Conservation (phyloP, 2,113 vertebrate species). For the Tinamus guttatus region DNA sequence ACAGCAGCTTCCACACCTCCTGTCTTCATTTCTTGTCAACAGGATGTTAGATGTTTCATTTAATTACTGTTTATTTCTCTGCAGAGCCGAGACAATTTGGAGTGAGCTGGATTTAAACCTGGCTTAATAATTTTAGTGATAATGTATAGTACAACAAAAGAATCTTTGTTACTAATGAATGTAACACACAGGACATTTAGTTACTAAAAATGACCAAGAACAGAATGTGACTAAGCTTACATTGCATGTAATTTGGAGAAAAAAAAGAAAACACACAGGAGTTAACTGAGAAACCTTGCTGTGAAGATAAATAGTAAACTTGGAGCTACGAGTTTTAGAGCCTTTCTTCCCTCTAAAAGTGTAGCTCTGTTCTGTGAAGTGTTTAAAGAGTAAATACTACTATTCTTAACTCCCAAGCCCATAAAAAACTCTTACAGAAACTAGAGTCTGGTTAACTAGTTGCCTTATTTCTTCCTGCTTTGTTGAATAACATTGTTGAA, state of each 20-base stretch:
- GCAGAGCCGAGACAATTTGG: not conserved
- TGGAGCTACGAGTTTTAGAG: not conserved
- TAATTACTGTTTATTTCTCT: constrained; percentile 28
- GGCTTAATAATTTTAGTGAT: not conserved
- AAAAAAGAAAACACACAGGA: not conserved
- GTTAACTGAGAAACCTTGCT: not conserved
- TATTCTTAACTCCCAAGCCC: not conserved
- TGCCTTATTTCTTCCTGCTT: not conserved
- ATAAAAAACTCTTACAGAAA: not conserved
- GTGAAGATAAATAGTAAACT: not conserved
- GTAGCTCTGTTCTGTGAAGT: not conserved
- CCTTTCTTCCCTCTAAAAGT: not conserved
- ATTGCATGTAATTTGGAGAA: not conserved
- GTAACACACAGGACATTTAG: too few relatives aligned
- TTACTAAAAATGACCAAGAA: not conserved
- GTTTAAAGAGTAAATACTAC: not conserved
- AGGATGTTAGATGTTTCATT: not conserved
- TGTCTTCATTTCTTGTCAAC: not conserved
- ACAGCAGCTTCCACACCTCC: not conserved
- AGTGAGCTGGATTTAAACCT: not conserved
- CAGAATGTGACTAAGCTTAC: not conserved
- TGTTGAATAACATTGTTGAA: not conserved
- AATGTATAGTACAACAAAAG: not conserved
- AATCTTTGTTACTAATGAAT: not conserved
- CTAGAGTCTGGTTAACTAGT: not conserved